phyloP scores from a whole-genome alignment of 2,888 invertebrate genomes.

The Yponomeuta cagnagella region DNA sequence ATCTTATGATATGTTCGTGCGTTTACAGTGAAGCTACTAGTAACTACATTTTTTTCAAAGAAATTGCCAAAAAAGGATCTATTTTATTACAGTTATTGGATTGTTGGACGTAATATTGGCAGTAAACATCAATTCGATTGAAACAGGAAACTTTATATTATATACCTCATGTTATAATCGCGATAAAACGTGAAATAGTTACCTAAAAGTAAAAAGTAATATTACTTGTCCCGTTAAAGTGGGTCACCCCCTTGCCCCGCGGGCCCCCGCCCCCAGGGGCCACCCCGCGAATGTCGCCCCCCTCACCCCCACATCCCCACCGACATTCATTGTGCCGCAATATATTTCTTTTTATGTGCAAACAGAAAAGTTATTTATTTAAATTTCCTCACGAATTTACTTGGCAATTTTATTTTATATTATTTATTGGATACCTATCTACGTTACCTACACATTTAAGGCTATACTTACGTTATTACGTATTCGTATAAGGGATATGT shows the following conservation, averaged over 20 bases:
- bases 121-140: constrained; percentile 11
- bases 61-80: too few species aligned
- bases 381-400: constrained; percentile 76
- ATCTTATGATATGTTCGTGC: too few species aligned
- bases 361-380: constrained; percentile 77
- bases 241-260: constrained; percentile 66
- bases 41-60: too few species aligned
- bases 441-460: constrained; percentile 1
- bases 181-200: constrained; percentile 75
- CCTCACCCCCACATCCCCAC: constrained; percentile 51
- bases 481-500: too few species aligned
- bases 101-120: constrained; percentile 9
- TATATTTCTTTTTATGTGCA: constrained; percentile 77
- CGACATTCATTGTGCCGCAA: constrained; percentile 76
- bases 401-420: constrained; percentile 73
- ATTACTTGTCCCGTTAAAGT: constrained; percentile 76
- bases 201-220: constrained; percentile 77
- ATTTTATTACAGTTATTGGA: too few species aligned
- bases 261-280: constrained; percentile 26
- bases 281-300: constrained; percentile 51
- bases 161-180: constrained; percentile 52
- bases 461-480: not conserved
- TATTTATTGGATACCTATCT: constrained; percentile 18
- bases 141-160: constrained; percentile 10
- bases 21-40: too few species aligned